Conservation (phyloP, 2,888 invertebrate genomes). For the Paralinhomoeus sp. region DNA sequence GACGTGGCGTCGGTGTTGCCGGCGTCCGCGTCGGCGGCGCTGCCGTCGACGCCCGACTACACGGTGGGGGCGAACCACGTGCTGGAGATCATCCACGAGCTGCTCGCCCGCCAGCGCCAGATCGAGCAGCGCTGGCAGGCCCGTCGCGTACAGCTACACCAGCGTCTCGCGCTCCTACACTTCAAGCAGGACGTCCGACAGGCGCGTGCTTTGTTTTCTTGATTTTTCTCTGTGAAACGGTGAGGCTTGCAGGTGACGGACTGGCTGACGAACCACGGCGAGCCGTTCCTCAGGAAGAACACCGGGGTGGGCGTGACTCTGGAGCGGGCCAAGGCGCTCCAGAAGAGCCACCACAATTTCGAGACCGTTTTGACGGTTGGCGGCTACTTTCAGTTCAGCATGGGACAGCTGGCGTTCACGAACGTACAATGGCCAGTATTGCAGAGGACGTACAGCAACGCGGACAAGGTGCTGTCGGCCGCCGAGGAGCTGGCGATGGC, state of each 20-base stretch:
- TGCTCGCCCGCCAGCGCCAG: constrained; percentile 67
- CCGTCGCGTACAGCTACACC: constrained; percentile 78
- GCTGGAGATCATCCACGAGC: constrained; percentile 81
- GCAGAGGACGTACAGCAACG: constrained; percentile 91
- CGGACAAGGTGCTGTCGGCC: constrained; percentile 77
- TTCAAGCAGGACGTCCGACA: constrained; percentile 95
- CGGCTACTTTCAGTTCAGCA: no score
- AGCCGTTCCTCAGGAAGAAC: constrained; percentile 83
- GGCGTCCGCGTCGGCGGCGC: constrained; percentile 23
- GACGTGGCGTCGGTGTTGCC: constrained; percentile 49
- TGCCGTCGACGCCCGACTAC: constrained; percentile 24
- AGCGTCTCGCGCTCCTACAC: constrained; percentile 61
- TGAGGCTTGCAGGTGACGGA: constrained; percentile 49
- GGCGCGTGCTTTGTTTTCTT: constrained; percentile 33
- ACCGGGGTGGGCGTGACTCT: constrained; percentile 85
- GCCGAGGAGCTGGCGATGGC: constrained; percentile 74
- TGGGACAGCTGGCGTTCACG: no score
- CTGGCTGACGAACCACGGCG: constrained; percentile 89
- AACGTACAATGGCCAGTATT: constrained; percentile 13
- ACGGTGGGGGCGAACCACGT: constrained; percentile 65
- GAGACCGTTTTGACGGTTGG: constrained; percentile 82
- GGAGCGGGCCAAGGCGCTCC: constrained; percentile 77
- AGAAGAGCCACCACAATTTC: constrained; percentile 93
- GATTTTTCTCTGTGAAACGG: not conserved
- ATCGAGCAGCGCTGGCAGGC: constrained; percentile 45